Conservation (phyloP, 2,888 invertebrate species). For the Acronicta alni region DNA sequence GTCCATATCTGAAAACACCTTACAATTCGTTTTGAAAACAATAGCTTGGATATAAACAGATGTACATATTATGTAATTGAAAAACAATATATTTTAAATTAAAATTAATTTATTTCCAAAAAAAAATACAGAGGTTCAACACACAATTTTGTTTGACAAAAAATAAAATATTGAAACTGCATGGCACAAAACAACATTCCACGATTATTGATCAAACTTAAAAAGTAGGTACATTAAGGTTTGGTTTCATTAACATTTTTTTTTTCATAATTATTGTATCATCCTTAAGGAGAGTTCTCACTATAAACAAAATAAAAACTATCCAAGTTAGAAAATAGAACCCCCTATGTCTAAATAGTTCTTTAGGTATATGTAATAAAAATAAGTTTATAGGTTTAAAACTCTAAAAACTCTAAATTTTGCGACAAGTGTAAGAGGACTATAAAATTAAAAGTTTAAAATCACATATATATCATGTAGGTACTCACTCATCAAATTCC, state of each 20-base stretch:
- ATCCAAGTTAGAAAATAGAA: neutral
- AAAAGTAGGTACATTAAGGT: slow-evolving; percentile 14
- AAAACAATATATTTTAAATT: slow-evolving; percentile 2
- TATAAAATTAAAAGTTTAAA: slow-evolving; percentile 27
- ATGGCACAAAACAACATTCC: slow-evolving; percentile 43
- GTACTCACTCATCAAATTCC: neutral
- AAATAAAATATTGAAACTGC: slow-evolving; percentile 25
- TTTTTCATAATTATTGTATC: neutral
- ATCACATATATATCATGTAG: slow-evolving; percentile 30
- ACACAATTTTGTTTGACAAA: slow-evolving; percentile 39
- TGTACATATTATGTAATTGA: too few species aligned
- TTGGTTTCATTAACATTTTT: slow-evolving; percentile 30
- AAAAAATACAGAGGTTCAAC: slow-evolving; percentile 15
- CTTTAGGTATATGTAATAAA: neutral
- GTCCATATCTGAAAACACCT: too few species aligned
- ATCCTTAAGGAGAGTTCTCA: slow-evolving; percentile 8
- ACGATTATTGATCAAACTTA: slow-evolving; percentile 22
- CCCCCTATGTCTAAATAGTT: slow-evolving; percentile 1
- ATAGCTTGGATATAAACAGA: too few species aligned
- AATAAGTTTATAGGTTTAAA: slow-evolving; percentile 27
- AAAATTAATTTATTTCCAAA: slow-evolving; percentile 38
- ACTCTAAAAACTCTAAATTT: neutral
- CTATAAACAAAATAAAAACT: slow-evolving; percentile 6
- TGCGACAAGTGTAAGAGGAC: slow-evolving; percentile 8
- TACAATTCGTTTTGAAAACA: too few species aligned